phyloP scores from a whole-genome alignment of 2,797 vertebrate species.

The Characodon lateralis region DNA sequence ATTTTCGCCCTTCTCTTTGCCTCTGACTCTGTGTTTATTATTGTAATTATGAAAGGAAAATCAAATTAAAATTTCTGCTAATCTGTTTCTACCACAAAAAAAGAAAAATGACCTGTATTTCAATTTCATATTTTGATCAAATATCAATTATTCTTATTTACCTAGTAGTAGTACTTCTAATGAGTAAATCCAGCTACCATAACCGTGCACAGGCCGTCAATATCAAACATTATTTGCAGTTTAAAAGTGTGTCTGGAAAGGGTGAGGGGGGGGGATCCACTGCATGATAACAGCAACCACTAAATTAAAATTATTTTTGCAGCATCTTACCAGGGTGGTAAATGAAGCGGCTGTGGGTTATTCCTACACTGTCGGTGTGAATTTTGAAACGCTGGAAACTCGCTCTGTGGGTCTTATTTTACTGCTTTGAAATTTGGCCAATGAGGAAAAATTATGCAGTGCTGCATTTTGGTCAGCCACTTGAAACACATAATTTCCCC shows the following conservation, averaged over 20 bases:
- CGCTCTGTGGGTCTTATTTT: neutral
- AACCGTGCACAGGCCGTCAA: no score
- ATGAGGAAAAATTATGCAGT: constrained; percentile 22
- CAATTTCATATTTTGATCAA: neutral
- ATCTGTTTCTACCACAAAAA: neutral
- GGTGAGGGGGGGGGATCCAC: no score
- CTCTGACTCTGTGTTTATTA: neutral
- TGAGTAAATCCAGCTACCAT: no score
- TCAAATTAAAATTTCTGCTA: neutral
- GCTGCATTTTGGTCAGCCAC: constrained; percentile 36
- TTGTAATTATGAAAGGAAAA: neutral
- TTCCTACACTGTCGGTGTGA: neutral
- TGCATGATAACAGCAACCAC: neutral
- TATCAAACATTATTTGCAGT: no score
- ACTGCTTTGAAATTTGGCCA: constrained; percentile 8
- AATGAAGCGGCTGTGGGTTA: neutral
- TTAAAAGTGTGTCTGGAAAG: no score
- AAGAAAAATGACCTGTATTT: neutral
- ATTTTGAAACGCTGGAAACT: constrained; percentile 15
- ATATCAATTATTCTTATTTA: no score
- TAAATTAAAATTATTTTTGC: neutral
- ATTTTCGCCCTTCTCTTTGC: no score
- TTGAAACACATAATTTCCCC: constrained; percentile 65
- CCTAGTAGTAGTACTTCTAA: no score
- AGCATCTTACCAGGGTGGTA: neutral